A percentile compares a stretch with the other conserved stretches of the same genome.
phyloP scores from a whole-genome alignment of 1,140 invertebrate genomes.

The Lutraria rhynchaena region DNA sequence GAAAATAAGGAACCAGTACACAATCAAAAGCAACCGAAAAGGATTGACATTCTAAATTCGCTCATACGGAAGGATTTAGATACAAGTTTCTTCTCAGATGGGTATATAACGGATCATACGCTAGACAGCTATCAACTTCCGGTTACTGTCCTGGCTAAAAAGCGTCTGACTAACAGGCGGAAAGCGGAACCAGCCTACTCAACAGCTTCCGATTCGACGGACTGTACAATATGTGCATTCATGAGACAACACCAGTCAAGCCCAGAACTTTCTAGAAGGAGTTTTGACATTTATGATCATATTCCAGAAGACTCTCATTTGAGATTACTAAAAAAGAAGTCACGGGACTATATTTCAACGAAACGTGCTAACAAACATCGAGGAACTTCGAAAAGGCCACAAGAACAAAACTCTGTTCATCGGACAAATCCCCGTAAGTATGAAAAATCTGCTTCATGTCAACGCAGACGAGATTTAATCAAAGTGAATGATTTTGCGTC shows the following conservation, averaged over 20 bases:
- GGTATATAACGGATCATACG: constrained; percentile 66
- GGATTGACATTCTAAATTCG: constrained; percentile 57
- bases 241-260: constrained; percentile 39
- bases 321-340: neutral
- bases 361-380: neutral
- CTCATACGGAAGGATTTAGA: constrained; percentile 59
- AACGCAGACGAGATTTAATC: constrained; percentile 18
- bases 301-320: constrained; percentile 1
- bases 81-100: constrained; percentile 70
- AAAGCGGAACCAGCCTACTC: constrained; percentile 22
- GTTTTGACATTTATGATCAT: neutral
- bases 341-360: constrained; percentile 8
- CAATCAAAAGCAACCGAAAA: constrained; percentile 23
- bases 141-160: constrained; percentile 64
- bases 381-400: neutral
- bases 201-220: constrained; percentile 62
- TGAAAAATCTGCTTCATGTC: constrained; percentile 24
- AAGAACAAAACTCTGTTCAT: neutral
- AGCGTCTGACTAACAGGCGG: constrained; percentile 9
- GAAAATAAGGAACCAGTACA: constrained; percentile 40
- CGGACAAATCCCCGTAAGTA: constrained; percentile 24
- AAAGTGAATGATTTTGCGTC: constrained; percentile 31
- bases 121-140: constrained; percentile 58
- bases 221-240: constrained; percentile 65
- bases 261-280: constrained; percentile 13